Conservation (phyloP, 2,113 vertebrate genomes). For the Sturnira hondurensis region DNA sequence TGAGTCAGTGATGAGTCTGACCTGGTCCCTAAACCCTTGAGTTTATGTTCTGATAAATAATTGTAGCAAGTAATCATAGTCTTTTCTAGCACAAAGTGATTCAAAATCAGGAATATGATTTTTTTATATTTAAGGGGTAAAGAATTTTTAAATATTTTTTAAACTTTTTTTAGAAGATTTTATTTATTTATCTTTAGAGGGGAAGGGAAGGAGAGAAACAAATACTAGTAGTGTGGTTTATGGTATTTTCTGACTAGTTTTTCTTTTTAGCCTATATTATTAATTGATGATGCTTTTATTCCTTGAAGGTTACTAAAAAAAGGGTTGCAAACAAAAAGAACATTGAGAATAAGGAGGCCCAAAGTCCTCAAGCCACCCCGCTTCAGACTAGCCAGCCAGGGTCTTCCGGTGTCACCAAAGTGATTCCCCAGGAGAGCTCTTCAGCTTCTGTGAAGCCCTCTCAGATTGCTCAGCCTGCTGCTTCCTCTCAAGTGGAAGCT, state of each 20-base stretch:
- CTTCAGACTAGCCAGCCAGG: constrained; percentile 77
- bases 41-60: constrained; percentile 30
- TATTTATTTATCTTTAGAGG: too few relatives aligned
- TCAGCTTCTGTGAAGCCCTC: constrained; percentile 68
- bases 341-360: constrained; percentile 86
- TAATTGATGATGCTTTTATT: constrained; percentile 42
- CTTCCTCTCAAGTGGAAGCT: constrained; percentile 76
- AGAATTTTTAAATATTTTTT: not conserved
- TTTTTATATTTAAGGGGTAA: not conserved
- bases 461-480: constrained; percentile 65
- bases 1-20: not conserved
- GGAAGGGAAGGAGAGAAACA: too few relatives aligned
- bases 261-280: not conserved
- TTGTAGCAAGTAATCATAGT: not conserved
- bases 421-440: constrained; percentile 74
- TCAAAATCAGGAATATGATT: constrained; percentile 9
- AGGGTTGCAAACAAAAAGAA: constrained; percentile 90
- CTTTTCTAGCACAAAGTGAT: not conserved
- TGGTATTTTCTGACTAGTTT: not conserved
- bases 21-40: not conserved
- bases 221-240: not conserved
- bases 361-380: constrained; percentile 79
- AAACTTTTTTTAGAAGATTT: too few relatives aligned
- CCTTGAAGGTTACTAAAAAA: constrained; percentile 97
- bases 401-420: constrained; percentile 68